Conservation (phyloP, 2,113 vertebrate species). For the Heterotis niloticus region DNA sequence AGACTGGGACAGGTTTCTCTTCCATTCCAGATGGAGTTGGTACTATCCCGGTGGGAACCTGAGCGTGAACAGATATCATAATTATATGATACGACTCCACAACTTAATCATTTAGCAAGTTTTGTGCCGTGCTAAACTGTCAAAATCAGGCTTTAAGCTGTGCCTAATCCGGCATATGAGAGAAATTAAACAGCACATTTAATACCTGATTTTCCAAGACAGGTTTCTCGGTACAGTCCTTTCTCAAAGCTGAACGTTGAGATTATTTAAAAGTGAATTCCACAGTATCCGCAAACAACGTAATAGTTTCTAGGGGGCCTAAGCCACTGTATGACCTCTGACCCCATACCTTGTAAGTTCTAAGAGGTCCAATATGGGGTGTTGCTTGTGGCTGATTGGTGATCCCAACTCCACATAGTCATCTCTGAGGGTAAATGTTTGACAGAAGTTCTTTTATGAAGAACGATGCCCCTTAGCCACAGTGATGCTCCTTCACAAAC, state of each 20-base stretch:
- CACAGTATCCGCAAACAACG: neutral
- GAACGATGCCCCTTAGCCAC: too few relatives aligned
- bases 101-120: neutral
- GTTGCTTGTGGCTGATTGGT: neutral
- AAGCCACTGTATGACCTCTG: neutral
- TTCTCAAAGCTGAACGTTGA: neutral
- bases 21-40: neutral
- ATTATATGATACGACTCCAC: neutral
- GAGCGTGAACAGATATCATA: neutral
- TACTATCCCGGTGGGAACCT: neutral
- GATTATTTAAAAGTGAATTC: neutral
- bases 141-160: neutral
- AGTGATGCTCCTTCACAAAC: too few relatives aligned
- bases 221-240: neutral
- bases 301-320: neutral
- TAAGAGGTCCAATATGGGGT: neutral
- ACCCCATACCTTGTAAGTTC: constrained; percentile 5
- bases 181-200: neutral
- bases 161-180: neutral
- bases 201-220: neutral
- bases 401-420: neutral
- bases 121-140: neutral
- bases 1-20: neutral
- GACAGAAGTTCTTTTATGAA: neutral
- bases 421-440: neutral